Base-by-base conservation (phyloP, 2,888 invertebrate species). In the Antheraea yamamai region DNA sequence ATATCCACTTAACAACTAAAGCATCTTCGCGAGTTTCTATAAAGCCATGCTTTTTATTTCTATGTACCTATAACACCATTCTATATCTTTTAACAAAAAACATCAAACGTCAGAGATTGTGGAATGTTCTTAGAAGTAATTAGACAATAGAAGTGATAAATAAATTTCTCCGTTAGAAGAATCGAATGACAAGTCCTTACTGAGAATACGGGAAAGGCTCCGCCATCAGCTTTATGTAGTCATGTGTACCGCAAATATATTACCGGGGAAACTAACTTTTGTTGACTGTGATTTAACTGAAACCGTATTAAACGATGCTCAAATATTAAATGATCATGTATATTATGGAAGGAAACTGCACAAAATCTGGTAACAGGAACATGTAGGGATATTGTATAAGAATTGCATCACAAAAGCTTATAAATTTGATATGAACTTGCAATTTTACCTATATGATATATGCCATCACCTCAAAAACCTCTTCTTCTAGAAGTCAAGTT, bases 211-310 rank as follows among this genome's bases (percentile, higher is more conserved):
- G 16, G 16, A 20, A 6, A 52, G 20, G 68, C 30, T 70, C 72
- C 47, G 74, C 74, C 74, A 77, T 73, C 76, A 76, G 76, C 75
- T 75, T 74, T 76, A 75, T 74, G 73, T 73, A 78, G 77, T 77
- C 76, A 75, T 76, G 76, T 77, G 75, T 78, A 77, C 73, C 75
- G 74, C 75, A 78, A 75, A 74, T 78, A 76, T 76, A 77, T 78
- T 77, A 74, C 73, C 71, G 75, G 55, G 75, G 76, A 74, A 77
- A 77, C 78, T 78, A 74, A 76, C 73, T 78, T 81, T 76, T 81
- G 81, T 78, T 81, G 82, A 81, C 82, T 81, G 82, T 82, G 86
- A 85, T 85, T 84, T 82, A 84, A 85, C 80, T 81, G 83, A 84
- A 84, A 82, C 83, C 84, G 84, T 85, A 85, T 85, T 85, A 86